These are phyloP conservation scores for Sminthurides bifidus DNA, from an alignment of 1,140 invertebrate genomes.

Conservation along the genomic window DNA sequence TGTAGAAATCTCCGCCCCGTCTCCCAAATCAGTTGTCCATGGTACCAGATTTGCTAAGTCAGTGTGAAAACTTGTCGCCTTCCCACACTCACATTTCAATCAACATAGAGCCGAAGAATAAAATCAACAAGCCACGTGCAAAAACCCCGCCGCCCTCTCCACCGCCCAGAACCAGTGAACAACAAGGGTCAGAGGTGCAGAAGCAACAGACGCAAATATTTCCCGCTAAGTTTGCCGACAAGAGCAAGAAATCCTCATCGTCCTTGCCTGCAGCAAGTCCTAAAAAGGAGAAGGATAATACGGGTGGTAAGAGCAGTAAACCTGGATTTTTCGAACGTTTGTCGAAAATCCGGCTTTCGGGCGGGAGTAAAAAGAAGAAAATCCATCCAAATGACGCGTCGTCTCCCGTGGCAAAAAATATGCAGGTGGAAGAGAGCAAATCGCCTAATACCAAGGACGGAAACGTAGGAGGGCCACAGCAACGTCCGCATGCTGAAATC, in stretches of 20 bases:
- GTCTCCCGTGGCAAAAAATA: neutral
- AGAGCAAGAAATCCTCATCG: conserved; percentile 10
- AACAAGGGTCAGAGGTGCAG: conserved; percentile 3
- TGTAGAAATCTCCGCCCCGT: neutral
- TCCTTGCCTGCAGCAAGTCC: conserved; percentile 8
- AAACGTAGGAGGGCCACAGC: neutral
- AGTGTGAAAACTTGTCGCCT: conserved; percentile 21
- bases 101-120: conserved; percentile 14
- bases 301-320: conserved; percentile 8
- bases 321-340: conserved; percentile 30
- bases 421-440: neutral
- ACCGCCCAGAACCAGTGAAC: no score
- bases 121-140: conserved; percentile 9
- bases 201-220: conserved; percentile 23
- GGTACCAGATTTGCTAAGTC: conserved; percentile 29
- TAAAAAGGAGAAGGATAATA: conserved; percentile 1
- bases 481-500: neutral
- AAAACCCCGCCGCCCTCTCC: neutral
- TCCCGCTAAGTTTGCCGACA: conserved; percentile 24
- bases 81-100: conserved; percentile 24
- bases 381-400: conserved; percentile 15
- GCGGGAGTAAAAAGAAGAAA: conserved; percentile 23
- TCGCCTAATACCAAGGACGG: neutral
- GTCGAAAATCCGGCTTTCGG: conserved; percentile 25
- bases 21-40: conserved; percentile 20